These are phyloP conservation scores for Pristionchus mayeri DNA, from an alignment of 2,888 invertebrate genomes.

Conservation along the genomic window DNA sequence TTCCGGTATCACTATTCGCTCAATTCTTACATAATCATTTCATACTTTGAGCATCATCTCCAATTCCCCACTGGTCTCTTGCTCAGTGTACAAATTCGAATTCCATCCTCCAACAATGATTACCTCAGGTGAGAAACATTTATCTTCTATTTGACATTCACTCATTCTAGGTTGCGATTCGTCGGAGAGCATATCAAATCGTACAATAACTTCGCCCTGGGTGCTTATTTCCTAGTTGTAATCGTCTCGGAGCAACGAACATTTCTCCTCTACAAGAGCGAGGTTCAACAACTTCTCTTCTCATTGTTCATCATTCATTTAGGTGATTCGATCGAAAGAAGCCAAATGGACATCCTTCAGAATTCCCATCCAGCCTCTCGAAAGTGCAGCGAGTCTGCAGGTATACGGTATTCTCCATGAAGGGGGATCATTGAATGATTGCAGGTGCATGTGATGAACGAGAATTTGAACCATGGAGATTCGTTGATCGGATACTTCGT, in stretches of 20 bases:
- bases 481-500: constrained; percentile 44
- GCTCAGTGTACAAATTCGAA: constrained; percentile 7
- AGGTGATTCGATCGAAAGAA: constrained; percentile 29
- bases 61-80: constrained; percentile 36
- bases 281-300: neutral
- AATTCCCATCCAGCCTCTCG: constrained; percentile 26
- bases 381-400: constrained; percentile 40
- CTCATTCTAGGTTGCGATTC: constrained; percentile 34
- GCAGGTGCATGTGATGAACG: constrained; percentile 40
- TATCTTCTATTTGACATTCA: neutral
- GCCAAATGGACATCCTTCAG: constrained; percentile 47
- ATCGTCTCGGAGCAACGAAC: constrained; percentile 7
- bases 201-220: constrained; percentile 45
- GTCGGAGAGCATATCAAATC: constrained; percentile 45
- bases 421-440: neutral
- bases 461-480: constrained; percentile 33
- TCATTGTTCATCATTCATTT: neutral
- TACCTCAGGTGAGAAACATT: constrained; percentile 7
- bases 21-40: neutral
- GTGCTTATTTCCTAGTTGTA: constrained; percentile 39
- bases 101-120: constrained; percentile 38
- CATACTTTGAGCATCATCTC: neutral
- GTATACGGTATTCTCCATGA: neutral
- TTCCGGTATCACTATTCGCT: neutral
- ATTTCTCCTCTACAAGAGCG: constrained; percentile 45